These are phyloP conservation scores for Furcula furcula DNA, from an alignment of 2,888 invertebrate species.

Conservation along the genomic window DNA sequence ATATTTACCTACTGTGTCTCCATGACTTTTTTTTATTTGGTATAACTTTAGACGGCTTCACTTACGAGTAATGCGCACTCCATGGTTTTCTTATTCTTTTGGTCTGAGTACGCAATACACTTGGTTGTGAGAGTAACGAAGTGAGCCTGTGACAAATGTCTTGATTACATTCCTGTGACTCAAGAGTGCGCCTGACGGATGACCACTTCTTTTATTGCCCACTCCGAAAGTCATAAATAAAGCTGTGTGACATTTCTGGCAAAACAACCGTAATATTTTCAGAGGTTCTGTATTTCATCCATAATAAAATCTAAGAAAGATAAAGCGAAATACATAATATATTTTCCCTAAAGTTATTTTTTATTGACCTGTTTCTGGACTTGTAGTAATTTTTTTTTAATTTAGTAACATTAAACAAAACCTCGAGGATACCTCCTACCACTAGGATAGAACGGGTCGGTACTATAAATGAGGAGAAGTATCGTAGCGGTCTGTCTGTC, in stretches of 20 bases:
- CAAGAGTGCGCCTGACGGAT: slow-evolving; percentile 57
- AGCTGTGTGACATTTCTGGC: slow-evolving; percentile 39
- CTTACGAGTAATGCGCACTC: too few species aligned
- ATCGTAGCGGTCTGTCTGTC: too few species aligned
- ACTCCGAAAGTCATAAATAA: slow-evolving; percentile 49
- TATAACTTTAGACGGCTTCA: too few species aligned
- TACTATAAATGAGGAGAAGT: too few species aligned
- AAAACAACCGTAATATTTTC: slow-evolving; percentile 27
- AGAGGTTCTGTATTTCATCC: slow-evolving; percentile 13
- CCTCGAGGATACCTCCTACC: too few species aligned
- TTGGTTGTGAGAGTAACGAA: slow-evolving; percentile 48
- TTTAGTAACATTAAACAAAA: neutral
- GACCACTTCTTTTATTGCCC: slow-evolving; percentile 61
- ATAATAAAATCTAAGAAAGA: slow-evolving; percentile 6
- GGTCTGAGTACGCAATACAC: slow-evolving; percentile 20
- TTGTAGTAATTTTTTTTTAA: neutral
- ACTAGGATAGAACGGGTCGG: too few species aligned
- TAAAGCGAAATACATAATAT: neutral
- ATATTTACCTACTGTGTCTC: too few species aligned
- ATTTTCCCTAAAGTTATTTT: neutral
- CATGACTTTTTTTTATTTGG: too few species aligned
- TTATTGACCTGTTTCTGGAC: neutral
- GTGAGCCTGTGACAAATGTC: slow-evolving; percentile 59
- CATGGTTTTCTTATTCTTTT: too few species aligned
- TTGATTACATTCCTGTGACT: slow-evolving; percentile 68